Percentiles rank a stretch among this genome's conserved stretches.
Conservation (phyloP, 1,140 invertebrate species). For the Octopus bimaculoides region DNA sequence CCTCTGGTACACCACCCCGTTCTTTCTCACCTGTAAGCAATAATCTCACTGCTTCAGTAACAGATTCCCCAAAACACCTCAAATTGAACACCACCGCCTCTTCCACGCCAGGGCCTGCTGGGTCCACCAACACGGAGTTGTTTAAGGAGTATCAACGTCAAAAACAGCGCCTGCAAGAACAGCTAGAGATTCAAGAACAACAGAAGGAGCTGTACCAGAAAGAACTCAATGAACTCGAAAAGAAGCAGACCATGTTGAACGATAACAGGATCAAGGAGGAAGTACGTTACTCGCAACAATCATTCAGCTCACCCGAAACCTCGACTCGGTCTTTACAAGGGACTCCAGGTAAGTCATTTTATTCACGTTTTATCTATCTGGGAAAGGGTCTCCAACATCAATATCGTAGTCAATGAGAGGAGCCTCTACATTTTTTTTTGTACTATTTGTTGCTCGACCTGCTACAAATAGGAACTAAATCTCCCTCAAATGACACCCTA, state of each 20-base stretch:
- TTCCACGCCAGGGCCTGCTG: constrained; percentile 10
- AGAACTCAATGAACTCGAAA: constrained; percentile 43
- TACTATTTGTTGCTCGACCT: too few species aligned
- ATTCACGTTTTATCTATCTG: not conserved
- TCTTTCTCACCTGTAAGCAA: constrained; percentile 33
- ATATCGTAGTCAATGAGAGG: too few species aligned
- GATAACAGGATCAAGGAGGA: constrained; percentile 32
- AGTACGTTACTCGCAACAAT: constrained; percentile 15
- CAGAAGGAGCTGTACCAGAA: constrained; percentile 39
- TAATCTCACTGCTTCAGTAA: constrained; percentile 19
- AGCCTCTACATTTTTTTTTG: too few species aligned
- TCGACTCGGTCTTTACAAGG: not conserved
- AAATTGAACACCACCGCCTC: not conserved
- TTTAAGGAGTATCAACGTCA: constrained; percentile 56
- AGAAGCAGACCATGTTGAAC: constrained; percentile 24
- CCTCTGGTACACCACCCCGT: constrained; percentile 13
- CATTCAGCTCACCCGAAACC: constrained; percentile 1
- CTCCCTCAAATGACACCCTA: too few species aligned
- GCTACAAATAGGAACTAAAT: too few species aligned
- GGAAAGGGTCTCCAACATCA: too few species aligned
- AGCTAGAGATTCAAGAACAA: constrained; percentile 47
- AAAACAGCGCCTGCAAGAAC: constrained; percentile 46
- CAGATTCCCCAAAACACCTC: constrained; percentile 14
- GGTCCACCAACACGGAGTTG: constrained; percentile 48
- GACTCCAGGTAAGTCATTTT: constrained; percentile 5